A percentile compares a stretch with the other conserved stretches of the same genome.
These are phyloP conservation scores for Eleginops maclovinus DNA, from an alignment of 2,113 vertebrate genomes.

Conservation along the genomic window DNA sequence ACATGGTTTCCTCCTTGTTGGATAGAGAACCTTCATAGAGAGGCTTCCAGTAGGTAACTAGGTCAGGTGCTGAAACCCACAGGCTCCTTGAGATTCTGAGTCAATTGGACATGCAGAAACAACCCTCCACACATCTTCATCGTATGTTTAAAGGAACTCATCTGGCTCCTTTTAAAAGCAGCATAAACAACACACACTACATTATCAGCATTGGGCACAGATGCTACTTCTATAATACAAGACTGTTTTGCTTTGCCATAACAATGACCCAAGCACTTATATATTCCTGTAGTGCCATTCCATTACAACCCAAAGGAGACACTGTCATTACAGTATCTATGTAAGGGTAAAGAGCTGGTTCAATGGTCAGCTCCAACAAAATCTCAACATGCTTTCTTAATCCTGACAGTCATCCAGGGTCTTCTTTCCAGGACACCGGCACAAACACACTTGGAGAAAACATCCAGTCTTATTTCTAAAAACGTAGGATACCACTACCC, in stretches of 20 bases:
- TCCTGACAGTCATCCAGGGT: background rate
- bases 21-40: slow-evolving; percentile 1
- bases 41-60: slow-evolving; percentile 13
- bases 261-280: background rate
- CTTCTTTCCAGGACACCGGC: background rate
- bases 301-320: background rate
- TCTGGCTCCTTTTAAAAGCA: background rate
- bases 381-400: background rate
- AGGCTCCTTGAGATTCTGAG: slow-evolving; percentile 13
- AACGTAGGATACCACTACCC: background rate
- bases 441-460: background rate
- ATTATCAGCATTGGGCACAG: background rate
- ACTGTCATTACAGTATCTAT: background rate
- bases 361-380: background rate
- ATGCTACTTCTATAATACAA: background rate
- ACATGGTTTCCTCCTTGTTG: slow-evolving; percentile 17
- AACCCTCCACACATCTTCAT: slow-evolving; percentile 2
- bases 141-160: background rate
- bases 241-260: background rate
- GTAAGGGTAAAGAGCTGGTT: background rate
- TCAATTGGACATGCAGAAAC: background rate
- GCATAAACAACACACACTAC: background rate
- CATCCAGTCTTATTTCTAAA: background rate
- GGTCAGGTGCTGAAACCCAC: slow-evolving; percentile 20
- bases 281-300: background rate